These are phyloP conservation scores for Diarsia brunnea DNA, from an alignment of 2,888 invertebrate species.

Conservation along the genomic window DNA sequence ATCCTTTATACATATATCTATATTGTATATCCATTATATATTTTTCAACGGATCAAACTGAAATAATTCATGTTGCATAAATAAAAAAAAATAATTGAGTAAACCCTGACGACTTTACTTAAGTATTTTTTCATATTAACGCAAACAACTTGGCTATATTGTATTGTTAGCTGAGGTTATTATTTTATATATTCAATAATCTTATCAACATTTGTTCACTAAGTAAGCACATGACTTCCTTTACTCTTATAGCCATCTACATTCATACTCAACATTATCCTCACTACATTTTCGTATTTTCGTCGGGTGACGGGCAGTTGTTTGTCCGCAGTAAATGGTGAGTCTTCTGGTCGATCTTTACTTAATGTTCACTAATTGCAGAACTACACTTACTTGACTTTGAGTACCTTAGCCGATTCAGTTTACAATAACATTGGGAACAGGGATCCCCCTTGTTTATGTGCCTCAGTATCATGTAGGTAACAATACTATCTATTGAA, in stretches of 20 bases:
- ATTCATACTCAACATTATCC: too few species aligned
- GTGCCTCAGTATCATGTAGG: too few species aligned
- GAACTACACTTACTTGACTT: constrained; percentile 23
- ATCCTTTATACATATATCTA: neutral
- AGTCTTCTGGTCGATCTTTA: constrained; percentile 1
- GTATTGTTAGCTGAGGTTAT: constrained; percentile 4
- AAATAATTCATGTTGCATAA: constrained; percentile 11
- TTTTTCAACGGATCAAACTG: constrained; percentile 5
- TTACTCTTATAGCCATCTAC: too few species aligned
- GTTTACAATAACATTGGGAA: constrained; percentile 5
- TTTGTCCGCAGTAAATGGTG: neutral
- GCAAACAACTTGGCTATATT: constrained; percentile 26
- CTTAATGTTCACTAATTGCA: constrained; percentile 27
- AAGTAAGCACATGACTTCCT: neutral
- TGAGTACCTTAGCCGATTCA: constrained; percentile 13
- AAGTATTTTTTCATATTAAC: constrained; percentile 18
- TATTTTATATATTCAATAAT: constrained; percentile 29
- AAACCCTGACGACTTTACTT: too few species aligned
- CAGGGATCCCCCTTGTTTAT: constrained; percentile 20
- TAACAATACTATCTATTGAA: neutral
- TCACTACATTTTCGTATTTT: too few species aligned
- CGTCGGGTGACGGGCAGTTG: neutral
- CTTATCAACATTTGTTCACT: constrained; percentile 1
- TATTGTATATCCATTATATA: neutral
- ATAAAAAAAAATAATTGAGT: neutral